Conservation (phyloP, 2,888 invertebrate species). For the Brachyopa scutellaris region DNA sequence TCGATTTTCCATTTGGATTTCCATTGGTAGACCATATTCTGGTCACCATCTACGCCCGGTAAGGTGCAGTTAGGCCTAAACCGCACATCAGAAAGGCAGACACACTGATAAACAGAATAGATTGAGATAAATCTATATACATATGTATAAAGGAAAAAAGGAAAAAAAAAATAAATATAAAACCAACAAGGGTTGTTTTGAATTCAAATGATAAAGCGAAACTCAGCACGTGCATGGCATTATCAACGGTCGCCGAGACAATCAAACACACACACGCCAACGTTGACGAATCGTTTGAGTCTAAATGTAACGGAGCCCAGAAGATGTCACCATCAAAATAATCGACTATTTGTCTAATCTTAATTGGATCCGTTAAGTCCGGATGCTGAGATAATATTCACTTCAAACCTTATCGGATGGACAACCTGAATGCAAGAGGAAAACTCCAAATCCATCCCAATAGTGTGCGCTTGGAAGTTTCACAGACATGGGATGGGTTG, state of each 20-base stretch:
- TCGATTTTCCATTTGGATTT: conserved; percentile 30
- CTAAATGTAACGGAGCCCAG: background rate
- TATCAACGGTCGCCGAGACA: conserved; percentile 3
- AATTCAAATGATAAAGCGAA: conserved; percentile 31
- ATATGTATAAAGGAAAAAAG: conserved; percentile 9
- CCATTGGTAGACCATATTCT: background rate
- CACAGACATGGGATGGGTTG: background rate
- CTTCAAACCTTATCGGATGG: conserved; percentile 53
- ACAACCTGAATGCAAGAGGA: background rate
- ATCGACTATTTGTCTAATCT: conserved; percentile 60
- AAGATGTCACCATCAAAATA: conserved; percentile 41
- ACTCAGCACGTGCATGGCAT: conserved; percentile 42
- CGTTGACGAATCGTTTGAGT: background rate
- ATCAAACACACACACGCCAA: background rate
- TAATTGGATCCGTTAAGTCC: conserved; percentile 52
- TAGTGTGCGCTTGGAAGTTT: background rate
- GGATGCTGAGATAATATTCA: conserved; percentile 30
- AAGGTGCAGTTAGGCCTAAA: too few species aligned
- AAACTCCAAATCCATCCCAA: background rate
- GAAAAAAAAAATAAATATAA: background rate
- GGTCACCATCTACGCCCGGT: conserved; percentile 1
- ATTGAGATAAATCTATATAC: too few species aligned
- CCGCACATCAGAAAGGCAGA: background rate
- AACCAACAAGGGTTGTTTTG: background rate
- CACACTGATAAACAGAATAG: conserved; percentile 11